A percentile compares a stretch with the other conserved stretches of the same genome.
These are phyloP conservation scores for Thalassophryne amazonica DNA, from an alignment of 2,797 vertebrate genomes.

Conservation along the genomic window DNA sequence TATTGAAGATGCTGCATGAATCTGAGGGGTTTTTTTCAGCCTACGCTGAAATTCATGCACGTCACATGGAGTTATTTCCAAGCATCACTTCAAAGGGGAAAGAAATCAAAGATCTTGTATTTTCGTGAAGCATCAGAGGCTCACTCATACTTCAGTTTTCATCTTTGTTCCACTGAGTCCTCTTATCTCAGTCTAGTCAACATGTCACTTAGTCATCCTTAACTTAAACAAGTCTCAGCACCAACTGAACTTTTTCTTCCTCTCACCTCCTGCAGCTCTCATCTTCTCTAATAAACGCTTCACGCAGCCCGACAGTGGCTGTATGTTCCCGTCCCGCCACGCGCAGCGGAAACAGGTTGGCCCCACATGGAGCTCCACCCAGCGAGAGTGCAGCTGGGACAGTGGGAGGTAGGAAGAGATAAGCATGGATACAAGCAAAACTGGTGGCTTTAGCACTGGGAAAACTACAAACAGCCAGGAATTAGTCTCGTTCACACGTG, in stretches of 20 bases:
- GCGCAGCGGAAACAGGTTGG: slow-evolving; percentile 28
- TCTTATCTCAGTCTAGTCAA: slow-evolving; percentile 56
- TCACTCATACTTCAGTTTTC: slow-evolving; percentile 36
- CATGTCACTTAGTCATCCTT: slow-evolving; percentile 59
- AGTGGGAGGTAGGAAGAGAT: slow-evolving; percentile 29
- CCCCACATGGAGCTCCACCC: slow-evolving; percentile 50
- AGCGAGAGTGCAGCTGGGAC: slow-evolving; percentile 27
- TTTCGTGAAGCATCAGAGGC: slow-evolving; percentile 39
- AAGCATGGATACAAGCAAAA: slow-evolving; percentile 11
- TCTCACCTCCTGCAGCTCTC: slow-evolving; percentile 12
- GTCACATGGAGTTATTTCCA: slow-evolving; percentile 52
- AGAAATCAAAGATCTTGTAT: slow-evolving; percentile 51
- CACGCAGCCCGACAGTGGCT: slow-evolving; percentile 26
- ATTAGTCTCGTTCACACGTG: too few relatives aligned
- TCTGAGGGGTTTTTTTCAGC: slow-evolving; percentile 10
- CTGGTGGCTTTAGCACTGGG: background rate
- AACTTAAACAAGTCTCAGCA: slow-evolving; percentile 47
- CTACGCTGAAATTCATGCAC: slow-evolving; percentile 42
- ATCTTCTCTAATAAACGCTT: slow-evolving; percentile 27
- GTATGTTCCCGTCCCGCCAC: slow-evolving; percentile 29
- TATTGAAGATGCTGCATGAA: slow-evolving; percentile 17
- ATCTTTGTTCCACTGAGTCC: slow-evolving; percentile 33
- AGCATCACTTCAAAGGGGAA: slow-evolving; percentile 50
- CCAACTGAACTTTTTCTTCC: slow-evolving; percentile 38
- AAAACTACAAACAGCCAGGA: too few relatives aligned